These are phyloP conservation scores for Holothuria glaberrima DNA, from an alignment of 35 echinoderm and acorn worm genomes.

Conservation along the genomic window DNA sequence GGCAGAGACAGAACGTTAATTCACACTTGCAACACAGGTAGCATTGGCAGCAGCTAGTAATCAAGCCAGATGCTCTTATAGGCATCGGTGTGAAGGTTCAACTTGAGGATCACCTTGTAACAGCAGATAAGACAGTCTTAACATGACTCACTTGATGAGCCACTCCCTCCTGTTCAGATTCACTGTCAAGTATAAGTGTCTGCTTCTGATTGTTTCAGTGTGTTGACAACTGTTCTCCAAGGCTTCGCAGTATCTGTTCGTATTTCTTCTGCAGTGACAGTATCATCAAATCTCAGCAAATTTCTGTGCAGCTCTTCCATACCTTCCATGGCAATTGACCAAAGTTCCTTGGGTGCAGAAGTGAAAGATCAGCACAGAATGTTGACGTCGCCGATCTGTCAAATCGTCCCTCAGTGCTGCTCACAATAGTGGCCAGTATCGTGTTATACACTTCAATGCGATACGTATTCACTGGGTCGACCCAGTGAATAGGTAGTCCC, in stretches of 20 bases:
- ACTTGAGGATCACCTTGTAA: slow-evolving; percentile 33
- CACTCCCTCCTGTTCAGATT: slow-evolving; percentile 5
- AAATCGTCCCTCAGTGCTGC: too few relatives aligned
- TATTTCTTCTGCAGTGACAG: too few relatives aligned
- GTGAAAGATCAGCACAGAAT: slow-evolving; percentile 28
- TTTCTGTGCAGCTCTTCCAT: slow-evolving; percentile 34
- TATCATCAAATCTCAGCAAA: too few relatives aligned
- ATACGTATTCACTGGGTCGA: slow-evolving; percentile 46
- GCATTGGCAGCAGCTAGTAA: slow-evolving; percentile 39
- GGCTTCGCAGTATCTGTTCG: slow-evolving; percentile 13
- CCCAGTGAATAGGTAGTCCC: too few relatives aligned
- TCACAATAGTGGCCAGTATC: slow-evolving; percentile 48
- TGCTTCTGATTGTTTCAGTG: slow-evolving; percentile 34
- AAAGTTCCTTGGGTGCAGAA: slow-evolving; percentile 29
- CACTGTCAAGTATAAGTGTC: slow-evolving; percentile 9
- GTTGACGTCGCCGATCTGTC: too few relatives aligned
- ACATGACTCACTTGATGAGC: slow-evolving; percentile 35
- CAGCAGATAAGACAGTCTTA: slow-evolving; percentile 35
- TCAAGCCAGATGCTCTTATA: slow-evolving; percentile 21
- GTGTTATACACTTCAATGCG: slow-evolving; percentile 34
- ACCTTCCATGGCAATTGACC: slow-evolving; percentile 21
- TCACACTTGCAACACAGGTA: too few relatives aligned
- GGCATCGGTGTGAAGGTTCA: slow-evolving; percentile 21
- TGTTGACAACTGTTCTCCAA: slow-evolving; percentile 30
- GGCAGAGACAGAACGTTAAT: too few relatives aligned